Evolutionary conservation across 1,140 invertebrate genomes (phyloP).

Genomic region (Drosophila gunungcola): DNA sequence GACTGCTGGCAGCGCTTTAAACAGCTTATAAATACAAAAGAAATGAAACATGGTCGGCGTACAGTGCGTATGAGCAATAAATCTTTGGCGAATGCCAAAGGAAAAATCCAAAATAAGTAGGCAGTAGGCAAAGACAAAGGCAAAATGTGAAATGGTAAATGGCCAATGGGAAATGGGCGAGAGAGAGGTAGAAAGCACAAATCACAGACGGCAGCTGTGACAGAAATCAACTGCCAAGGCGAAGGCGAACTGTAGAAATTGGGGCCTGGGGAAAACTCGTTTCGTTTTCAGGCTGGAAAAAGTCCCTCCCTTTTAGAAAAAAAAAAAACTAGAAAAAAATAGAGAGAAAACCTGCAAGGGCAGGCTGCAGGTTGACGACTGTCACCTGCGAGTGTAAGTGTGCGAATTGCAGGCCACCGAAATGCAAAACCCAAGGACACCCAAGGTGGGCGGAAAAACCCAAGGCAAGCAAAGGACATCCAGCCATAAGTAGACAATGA

Average conservation of each 20-base stretch:
- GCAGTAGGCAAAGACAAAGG: conserved; percentile 23
- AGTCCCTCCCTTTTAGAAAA: background rate
- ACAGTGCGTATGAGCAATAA: conserved; percentile 75
- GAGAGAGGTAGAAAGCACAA: conserved; percentile 47
- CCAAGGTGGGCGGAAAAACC: conserved; percentile 10
- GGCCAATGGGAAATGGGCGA: background rate
- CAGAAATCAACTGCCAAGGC: conserved; percentile 76
- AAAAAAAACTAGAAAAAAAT: background rate
- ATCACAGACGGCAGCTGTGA: conserved; percentile 74
- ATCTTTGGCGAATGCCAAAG: conserved; percentile 51
- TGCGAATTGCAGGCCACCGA: conserved; percentile 57
- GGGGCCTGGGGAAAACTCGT: conserved; percentile 5
- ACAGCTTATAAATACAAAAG: conserved; percentile 61
- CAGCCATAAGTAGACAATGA: conserved; percentile 73
- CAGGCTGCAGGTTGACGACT: conserved; percentile 41
- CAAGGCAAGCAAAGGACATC: conserved; percentile 52
- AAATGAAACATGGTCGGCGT: conserved; percentile 41
- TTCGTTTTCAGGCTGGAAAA: background rate
- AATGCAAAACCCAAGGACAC: conserved; percentile 69
- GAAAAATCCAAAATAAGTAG: conserved; percentile 47
- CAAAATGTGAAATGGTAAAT: conserved; percentile 2
- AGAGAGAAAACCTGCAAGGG: background rate
- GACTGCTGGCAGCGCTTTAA: conserved; percentile 44
- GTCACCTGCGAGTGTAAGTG: conserved; percentile 48
- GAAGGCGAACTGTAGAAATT: conserved; percentile 47